Conservation (phyloP, 2,113 vertebrate species). For the Fulica atra region DNA sequence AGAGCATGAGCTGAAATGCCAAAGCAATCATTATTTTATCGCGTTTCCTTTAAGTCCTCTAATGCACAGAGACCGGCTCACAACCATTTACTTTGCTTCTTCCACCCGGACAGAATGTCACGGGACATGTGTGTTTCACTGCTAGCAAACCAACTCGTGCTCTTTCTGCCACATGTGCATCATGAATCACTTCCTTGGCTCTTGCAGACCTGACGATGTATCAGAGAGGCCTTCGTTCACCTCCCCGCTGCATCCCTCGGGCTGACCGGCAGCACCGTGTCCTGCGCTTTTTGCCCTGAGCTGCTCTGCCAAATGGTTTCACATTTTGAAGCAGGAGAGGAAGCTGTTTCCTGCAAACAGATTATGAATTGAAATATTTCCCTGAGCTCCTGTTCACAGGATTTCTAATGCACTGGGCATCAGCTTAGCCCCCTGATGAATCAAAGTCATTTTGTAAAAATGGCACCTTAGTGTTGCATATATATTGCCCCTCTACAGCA, state of each 20-base stretch:
- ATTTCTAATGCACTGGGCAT: constrained; percentile 39
- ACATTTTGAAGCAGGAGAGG: not conserved
- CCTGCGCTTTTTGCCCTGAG: not conserved
- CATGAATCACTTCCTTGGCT: not conserved
- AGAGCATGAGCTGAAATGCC: not conserved
- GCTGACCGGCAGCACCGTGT: not conserved
- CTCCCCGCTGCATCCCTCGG: not conserved
- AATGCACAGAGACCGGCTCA: not conserved
- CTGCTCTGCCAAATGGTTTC: constrained; percentile 28
- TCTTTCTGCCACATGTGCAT: not conserved
- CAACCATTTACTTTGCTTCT: not conserved
- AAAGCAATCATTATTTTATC: not conserved
- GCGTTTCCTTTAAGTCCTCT: not conserved
- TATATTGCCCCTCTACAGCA: constrained; percentile 57
- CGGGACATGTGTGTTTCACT: not conserved
- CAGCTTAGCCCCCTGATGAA: constrained; percentile 59
- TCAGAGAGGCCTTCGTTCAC: not conserved
- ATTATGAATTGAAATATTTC: constrained; percentile 44
- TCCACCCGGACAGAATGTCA: not conserved
- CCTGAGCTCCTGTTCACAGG: constrained; percentile 30
- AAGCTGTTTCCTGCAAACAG: not conserved
- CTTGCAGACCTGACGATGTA: not conserved
- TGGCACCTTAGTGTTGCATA: constrained; percentile 67
- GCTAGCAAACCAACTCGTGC: not conserved
- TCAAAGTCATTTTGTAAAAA: constrained; percentile 61